Evolutionary conservation across 2,888 invertebrate genomes (phyloP), one percentile per base, ranked within the genome.

Genomic region (Anoncus sp.): DNA sequence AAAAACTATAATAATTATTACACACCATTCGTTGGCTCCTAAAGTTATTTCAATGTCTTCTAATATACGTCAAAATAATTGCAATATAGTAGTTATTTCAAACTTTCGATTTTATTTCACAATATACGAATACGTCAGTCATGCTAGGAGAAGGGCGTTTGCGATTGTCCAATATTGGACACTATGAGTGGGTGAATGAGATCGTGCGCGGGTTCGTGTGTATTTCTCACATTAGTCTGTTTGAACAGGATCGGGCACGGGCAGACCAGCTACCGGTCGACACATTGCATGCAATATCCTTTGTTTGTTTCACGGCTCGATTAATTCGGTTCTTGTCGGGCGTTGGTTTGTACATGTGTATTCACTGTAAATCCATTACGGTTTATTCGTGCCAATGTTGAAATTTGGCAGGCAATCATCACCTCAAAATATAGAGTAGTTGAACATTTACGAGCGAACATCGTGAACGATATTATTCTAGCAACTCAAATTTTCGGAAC

Each of bases 151-250:
- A 62, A 49, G 69, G 60, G 47, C 45, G 66, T 73, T 69, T 73
- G 78, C 65, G 71, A 77, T 81, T 74, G 83, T 83, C 84, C 86
- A 85, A 87, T 88, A 87, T 88, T 85, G 86, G 85, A 82, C 77
- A 75, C 82, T 51, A 78, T 76, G 81, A 69, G 76, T 75, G 79
- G 82, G 84, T 83, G 63, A 67, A 49, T 57, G 71, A 24, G 71
- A 72, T 45, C 43, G 70, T 63, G 62, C n/a, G 55, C 20, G 59
- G 77, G 51, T 53, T 40, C 72, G 89, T 89, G 89, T 89, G 89
- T 89, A 86, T 89, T 90, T 90, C 89, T 87, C 90, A 89, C 90
- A 90, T 90, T 90, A 90, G 84, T 80, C 75, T 90, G 86, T 90
- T 90, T 90, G 83, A 82, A 85, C 78, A 89, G 89, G 90, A 87